phyloP scores from a whole-genome alignment of 2,113 vertebrate genomes.

The Chloroceryle aenea region DNA sequence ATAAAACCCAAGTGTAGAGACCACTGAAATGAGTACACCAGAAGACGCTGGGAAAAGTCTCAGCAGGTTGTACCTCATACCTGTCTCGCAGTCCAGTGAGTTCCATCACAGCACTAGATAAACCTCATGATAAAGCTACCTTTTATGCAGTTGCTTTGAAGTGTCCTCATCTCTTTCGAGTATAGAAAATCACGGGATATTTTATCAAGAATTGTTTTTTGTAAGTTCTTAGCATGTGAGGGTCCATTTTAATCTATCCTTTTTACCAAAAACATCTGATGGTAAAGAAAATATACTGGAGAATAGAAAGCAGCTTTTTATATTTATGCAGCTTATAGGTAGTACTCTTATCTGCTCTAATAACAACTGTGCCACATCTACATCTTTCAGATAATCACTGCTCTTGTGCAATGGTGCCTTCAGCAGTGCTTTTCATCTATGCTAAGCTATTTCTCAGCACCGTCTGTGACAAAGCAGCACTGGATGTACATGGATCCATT shows the following conservation, averaged over 20 bases:
- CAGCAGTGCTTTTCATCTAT: not conserved
- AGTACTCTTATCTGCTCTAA: not conserved
- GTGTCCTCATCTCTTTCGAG: not conserved
- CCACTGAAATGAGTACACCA: not conserved
- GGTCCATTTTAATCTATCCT: not conserved
- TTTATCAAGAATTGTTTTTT: not conserved
- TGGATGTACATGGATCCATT: not conserved
- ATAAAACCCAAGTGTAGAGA: not conserved
- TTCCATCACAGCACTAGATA: not conserved
- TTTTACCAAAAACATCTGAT: not conserved
- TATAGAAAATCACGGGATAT: not conserved
- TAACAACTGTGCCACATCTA: not conserved
- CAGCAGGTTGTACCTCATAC: not conserved
- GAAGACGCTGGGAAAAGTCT: not conserved
- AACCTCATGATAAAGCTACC: not conserved
- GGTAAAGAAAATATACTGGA: not conserved
- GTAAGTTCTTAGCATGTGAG: not conserved
- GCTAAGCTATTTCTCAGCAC: not conserved
- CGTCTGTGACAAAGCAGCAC: not conserved
- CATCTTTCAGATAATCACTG: not conserved
- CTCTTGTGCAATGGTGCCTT: not conserved
- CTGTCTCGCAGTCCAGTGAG: not conserved
- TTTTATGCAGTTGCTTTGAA: not conserved
- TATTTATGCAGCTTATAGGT: not conserved
- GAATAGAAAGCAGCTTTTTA: not conserved